Conservation (phyloP, 2,797 vertebrate species). For the Phoxinus dragarum region DNA sequence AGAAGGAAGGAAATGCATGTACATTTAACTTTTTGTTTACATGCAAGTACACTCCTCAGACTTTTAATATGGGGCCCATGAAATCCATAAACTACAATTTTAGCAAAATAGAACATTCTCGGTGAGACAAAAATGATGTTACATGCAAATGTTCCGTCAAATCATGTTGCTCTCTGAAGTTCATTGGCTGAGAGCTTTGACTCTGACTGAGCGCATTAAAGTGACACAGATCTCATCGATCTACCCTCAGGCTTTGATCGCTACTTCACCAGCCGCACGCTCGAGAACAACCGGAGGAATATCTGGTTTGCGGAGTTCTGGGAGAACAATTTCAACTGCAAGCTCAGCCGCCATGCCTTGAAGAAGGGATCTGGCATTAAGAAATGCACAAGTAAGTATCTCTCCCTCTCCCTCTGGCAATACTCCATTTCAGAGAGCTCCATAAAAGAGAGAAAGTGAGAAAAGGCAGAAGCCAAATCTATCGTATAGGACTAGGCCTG, state of each 20-base stretch:
- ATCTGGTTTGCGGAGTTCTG: slow-evolving; percentile 99
- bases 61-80: not conserved
- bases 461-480: slow-evolving; percentile 45
- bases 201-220: slow-evolving; percentile 53
- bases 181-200: slow-evolving; percentile 33
- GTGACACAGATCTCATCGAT: slow-evolving; percentile 55
- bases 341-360: slow-evolving; percentile 93
- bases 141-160: slow-evolving; percentile 24
- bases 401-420: slow-evolving; percentile 52
- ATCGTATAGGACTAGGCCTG: slow-evolving; percentile 52
- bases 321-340: slow-evolving; percentile 99
- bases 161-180: slow-evolving; percentile 30
- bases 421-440: slow-evolving; percentile 42
- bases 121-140: not conserved
- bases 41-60: not conserved
- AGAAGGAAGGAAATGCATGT: not conserved
- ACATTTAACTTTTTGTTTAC: not conserved
- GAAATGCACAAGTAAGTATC: slow-evolving; percentile 97
- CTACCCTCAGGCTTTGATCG: slow-evolving; percentile 89
- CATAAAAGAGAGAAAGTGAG: slow-evolving; percentile 64
- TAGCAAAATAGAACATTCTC: not conserved
- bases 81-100: not conserved
- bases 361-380: slow-evolving; percentile 94
- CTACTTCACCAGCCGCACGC: slow-evolving; percentile 95
- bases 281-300: slow-evolving; percentile 98